Percentiles rank a stretch among this genome's conserved stretches.
phyloP scores from a whole-genome alignment of 2,888 invertebrate genomes.

The Diarsia mendica region DNA sequence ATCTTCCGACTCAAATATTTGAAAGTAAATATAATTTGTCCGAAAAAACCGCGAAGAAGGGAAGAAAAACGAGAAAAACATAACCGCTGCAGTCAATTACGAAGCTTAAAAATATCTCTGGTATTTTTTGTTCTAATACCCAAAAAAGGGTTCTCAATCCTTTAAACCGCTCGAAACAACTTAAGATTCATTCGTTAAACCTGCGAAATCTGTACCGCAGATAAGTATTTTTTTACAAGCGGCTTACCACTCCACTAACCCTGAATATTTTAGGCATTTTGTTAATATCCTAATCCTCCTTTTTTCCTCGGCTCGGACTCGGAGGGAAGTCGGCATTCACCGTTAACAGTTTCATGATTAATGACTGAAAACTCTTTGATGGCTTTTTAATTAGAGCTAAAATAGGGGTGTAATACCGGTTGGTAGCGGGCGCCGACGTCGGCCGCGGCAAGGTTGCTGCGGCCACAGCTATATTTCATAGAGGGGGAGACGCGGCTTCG shows the following conservation, averaged over 20 bases:
- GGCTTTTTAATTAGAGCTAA: constrained; percentile 91
- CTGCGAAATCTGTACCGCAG: constrained; percentile 79
- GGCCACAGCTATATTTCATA: constrained; percentile 88
- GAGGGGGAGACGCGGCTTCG: constrained; percentile 81
- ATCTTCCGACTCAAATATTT: constrained; percentile 77
- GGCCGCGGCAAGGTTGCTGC: constrained; percentile 82
- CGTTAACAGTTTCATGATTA: constrained; percentile 91
- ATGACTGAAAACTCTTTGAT: constrained; percentile 91
- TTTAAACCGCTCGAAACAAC: constrained; percentile 86
- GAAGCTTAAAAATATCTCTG: constrained; percentile 85
- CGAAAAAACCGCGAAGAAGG: constrained; percentile 72
- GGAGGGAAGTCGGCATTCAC: constrained; percentile 87
- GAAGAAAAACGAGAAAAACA: constrained; percentile 75
- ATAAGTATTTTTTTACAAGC: constrained; percentile 81
- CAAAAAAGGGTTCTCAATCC: constrained; percentile 84
- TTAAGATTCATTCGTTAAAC: constrained; percentile 86
- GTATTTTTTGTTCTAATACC: constrained; percentile 81
- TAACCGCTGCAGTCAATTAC: constrained; percentile 85
- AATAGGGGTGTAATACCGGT: constrained; percentile 88
- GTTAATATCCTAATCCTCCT: constrained; percentile 88
- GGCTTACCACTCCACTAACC: constrained; percentile 86
- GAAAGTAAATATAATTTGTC: constrained; percentile 82
- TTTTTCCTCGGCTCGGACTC: constrained; percentile 82
- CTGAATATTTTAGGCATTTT: constrained; percentile 88
- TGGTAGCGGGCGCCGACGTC: constrained; percentile 70